Conservation (phyloP, 1,140 invertebrate genomes). For the Gonatopus flavifemur region DNA sequence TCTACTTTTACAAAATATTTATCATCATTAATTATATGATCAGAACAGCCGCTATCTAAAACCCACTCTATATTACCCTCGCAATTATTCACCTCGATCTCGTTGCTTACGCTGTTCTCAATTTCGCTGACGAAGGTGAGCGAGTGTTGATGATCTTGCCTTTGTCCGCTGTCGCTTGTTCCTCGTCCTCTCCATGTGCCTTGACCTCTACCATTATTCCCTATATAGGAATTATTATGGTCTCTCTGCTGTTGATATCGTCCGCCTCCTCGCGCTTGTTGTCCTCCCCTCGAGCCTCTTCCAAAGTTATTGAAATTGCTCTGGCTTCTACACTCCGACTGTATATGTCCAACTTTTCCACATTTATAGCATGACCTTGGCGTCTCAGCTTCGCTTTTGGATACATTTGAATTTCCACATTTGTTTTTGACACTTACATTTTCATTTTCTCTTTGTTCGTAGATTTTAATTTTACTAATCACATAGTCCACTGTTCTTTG, state of each 20-base stretch:
- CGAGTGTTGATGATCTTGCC: background rate
- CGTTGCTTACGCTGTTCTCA: background rate
- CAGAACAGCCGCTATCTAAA: constrained; percentile 25
- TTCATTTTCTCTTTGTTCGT: too few species aligned
- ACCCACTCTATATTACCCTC: constrained; percentile 18
- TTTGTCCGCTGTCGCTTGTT: background rate
- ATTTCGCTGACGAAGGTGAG: background rate
- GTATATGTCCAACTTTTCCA: too few species aligned
- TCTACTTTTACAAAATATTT: constrained; percentile 9
- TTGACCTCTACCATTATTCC: background rate
- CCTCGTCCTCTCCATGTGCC: background rate
- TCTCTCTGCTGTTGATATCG: background rate
- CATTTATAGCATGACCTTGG: too few species aligned
- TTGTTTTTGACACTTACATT: too few species aligned
- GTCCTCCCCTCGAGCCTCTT: background rate
- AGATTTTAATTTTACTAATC: too few species aligned
- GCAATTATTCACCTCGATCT: background rate
- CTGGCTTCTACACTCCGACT: background rate
- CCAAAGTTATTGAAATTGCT: background rate
- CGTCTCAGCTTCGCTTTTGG: too few species aligned
- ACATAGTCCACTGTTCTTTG: too few species aligned
- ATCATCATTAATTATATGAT: constrained; percentile 16
- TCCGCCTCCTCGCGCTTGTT: background rate
- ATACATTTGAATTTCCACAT: too few species aligned
- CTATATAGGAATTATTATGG: too few species aligned